Conservation (phyloP, 2,113 vertebrate genomes). For the Eublepharis macularius region DNA sequence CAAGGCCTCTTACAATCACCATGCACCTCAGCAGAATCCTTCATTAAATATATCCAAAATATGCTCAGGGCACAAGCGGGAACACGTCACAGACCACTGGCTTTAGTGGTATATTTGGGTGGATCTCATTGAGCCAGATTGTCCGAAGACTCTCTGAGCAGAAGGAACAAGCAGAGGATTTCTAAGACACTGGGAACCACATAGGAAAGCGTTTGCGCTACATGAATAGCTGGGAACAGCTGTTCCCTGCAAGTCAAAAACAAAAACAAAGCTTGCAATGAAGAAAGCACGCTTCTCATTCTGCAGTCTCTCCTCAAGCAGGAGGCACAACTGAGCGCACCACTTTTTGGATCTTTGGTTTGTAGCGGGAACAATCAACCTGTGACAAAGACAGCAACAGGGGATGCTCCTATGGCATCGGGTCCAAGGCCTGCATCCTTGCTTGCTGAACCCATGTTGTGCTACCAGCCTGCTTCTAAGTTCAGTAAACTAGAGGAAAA, state of each 20-base stretch:
- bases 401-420: neutral
- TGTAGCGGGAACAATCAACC: neutral
- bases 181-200: neutral
- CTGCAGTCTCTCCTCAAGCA: neutral
- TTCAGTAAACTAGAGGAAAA: neutral
- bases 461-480: neutral
- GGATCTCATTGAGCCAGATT: neutral
- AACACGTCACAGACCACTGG: neutral
- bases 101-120: neutral
- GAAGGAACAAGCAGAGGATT: conserved; percentile 9
- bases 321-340: neutral
- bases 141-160: neutral
- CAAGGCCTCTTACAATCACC: neutral
- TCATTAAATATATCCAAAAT: neutral
- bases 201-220: neutral
- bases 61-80: neutral
- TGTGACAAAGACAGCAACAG: neutral
- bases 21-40: neutral
- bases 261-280: conserved; percentile 9
- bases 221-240: conserved; percentile 20
- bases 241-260: conserved; percentile 1
- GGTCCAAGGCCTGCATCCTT: neutral
- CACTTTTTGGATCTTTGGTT: too few relatives aligned
- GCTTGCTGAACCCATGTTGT: too few relatives aligned
- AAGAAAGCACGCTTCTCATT: neutral